These are phyloP conservation scores for Cosmorhoe ocellata DNA, from an alignment of 2,888 invertebrate species.

Conservation along the genomic window DNA sequence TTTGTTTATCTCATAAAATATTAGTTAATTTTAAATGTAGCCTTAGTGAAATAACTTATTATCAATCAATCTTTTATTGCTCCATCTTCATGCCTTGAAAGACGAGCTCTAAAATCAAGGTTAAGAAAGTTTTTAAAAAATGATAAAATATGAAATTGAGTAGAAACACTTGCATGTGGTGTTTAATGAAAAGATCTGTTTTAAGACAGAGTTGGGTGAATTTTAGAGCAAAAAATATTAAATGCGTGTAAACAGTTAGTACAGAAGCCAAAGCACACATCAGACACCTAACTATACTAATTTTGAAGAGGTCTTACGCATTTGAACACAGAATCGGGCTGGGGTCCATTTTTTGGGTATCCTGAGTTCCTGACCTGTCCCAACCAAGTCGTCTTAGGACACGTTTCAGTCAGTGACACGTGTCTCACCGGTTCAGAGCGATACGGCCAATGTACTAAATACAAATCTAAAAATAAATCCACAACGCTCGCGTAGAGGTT, in stretches of 20 bases:
- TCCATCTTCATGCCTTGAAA: too few relatives aligned
- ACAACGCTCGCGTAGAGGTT: slow-evolving; percentile 72
- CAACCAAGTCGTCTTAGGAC: slow-evolving; percentile 44
- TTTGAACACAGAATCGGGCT: slow-evolving; percentile 64
- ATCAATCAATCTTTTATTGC: too few relatives aligned
- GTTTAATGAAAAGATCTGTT: too few relatives aligned
- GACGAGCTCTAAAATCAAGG: too few relatives aligned
- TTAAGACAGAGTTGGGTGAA: background rate
- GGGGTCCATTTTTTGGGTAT: slow-evolving; percentile 61
- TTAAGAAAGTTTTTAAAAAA: too few relatives aligned
- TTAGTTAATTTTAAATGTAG: too few relatives aligned
- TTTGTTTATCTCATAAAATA: too few relatives aligned
- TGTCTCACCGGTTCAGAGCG: slow-evolving; percentile 61
- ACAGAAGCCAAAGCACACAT: slow-evolving; percentile 45
- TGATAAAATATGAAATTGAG: too few relatives aligned
- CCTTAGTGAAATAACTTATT: too few relatives aligned
- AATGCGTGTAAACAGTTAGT: slow-evolving; percentile 39
- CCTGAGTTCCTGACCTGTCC: slow-evolving; percentile 45
- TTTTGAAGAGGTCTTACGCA: slow-evolving; percentile 64
- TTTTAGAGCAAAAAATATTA: slow-evolving; percentile 26
- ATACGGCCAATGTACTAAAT: slow-evolving; percentile 71
- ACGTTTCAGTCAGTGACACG: slow-evolving; percentile 56
- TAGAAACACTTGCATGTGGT: background rate
- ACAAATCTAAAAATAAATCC: slow-evolving; percentile 76
- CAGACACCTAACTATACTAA: slow-evolving; percentile 42